These are phyloP conservation scores for Rhagonycha lutea DNA, from an alignment of 2,888 invertebrate species.

Conservation along the genomic window DNA sequence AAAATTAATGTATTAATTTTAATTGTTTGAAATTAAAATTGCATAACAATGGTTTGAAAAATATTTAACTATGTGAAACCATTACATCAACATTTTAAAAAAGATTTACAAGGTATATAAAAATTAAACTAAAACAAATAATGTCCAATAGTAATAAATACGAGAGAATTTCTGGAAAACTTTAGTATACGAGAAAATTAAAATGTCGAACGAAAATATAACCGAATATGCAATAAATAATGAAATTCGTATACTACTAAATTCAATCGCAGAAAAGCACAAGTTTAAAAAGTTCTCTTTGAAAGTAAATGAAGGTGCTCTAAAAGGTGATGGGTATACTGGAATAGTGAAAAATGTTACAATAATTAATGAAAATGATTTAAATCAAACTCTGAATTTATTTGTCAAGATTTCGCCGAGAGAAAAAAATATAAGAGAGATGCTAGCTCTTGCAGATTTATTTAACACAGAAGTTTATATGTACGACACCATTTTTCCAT, in stretches of 20 bases:
- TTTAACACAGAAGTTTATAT: constrained; percentile 11
- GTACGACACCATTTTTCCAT: constrained; percentile 7
- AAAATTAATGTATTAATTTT: too few relatives aligned
- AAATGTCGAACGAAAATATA: too few relatives aligned
- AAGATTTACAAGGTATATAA: too few relatives aligned
- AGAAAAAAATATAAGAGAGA: constrained; percentile 17
- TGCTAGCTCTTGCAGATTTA: not conserved
- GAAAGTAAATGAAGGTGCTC: not conserved
- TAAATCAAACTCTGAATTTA: constrained; percentile 18
- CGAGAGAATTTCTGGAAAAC: too few relatives aligned
- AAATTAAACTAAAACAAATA: too few relatives aligned
- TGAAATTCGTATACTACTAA: not conserved
- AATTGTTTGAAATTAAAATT: too few relatives aligned
- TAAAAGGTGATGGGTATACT: not conserved
- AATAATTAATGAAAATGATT: not conserved
- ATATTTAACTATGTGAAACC: too few relatives aligned
- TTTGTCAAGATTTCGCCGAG: constrained; percentile 14
- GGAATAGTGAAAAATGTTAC: not conserved
- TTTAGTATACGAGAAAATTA: too few relatives aligned
- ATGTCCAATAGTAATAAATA: too few relatives aligned
- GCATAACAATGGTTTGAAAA: too few relatives aligned
- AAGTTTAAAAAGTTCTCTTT: not conserved
- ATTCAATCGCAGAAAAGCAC: not conserved
- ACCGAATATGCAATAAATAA: too few relatives aligned
- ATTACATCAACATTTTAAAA: too few relatives aligned